Base-by-base conservation (phyloP, 2,113 vertebrate species). In the Donacobius atricapilla region DNA sequence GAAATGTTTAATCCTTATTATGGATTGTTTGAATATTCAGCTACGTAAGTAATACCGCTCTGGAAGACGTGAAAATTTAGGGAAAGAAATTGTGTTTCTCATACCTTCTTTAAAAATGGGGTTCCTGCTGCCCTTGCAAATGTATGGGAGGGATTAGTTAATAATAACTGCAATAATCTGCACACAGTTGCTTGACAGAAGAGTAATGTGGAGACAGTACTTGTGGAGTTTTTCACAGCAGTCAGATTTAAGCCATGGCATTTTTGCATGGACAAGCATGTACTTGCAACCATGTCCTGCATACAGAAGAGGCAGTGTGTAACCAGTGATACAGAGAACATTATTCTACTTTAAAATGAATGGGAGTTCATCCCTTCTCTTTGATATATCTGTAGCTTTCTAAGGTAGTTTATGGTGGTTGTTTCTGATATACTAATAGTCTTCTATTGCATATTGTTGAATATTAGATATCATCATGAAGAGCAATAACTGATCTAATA, bases 1-100 rank as follows among this genome's bases (percentile, higher is more conserved):
- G 99, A 99, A 96, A 99, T 99, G 99, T 99, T 99, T 95, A 99
- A 99, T 97, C 99, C 99, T 27, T 99, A 99, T 65, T 99, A 99
- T 33, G 99, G 99, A 88, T 96, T 99, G 70, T 99, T 99, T 44
- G 99, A 99, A 91, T 99, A 99, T 97, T 99, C 99, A 94, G 99
- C 99, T 77, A 99, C 99, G 99, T 99, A 97, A 99, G 99, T 99
- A 37, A 61, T n/a, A 45, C 14, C 6, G 10, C 33, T 90, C 40
- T 60, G n/a, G 6, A 73, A 93, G n/a, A 60, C 8, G 2, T 24
- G 51, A 77, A 65, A 31, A 28, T 37, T 81, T 71, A 16, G 11
- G 19, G 45, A 91, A 79, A 58, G 22, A 30, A 48, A 17, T 39
- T 80, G 8, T 45, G 9, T 91, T 69, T 91, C 35, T 83, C 11